Base-by-base conservation (phyloP, 2,888 invertebrate genomes). In the Ceriagrion tenellum region DNA sequence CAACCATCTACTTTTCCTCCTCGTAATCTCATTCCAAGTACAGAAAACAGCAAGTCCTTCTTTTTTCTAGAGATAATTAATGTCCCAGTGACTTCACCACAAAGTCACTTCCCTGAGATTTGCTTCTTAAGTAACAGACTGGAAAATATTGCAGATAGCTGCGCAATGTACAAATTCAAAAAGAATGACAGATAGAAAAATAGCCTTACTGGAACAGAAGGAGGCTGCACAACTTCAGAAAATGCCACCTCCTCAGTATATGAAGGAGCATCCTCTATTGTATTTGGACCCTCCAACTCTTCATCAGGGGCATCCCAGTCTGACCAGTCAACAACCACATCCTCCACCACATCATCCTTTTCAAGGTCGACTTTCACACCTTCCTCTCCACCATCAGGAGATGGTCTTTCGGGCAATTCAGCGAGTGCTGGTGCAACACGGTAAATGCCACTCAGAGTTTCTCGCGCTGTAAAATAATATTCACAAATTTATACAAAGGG, bases 341-440 rank as follows among this genome's bases (percentile, higher is more conserved):
- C 98, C 95, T 97, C 98, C 56, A 97, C 97, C 8, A 96, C 96
- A 12, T 95, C 96, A 96, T 96, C 96, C 96, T 96, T 96, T 95
- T 96, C 96, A 55, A 96, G 97, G 91, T 97, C 96, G 96, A 96
- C 96, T 95, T 96, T 97, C 95, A 96, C 97, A 96, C 98, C 97
- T 96, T 98, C 98, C 97, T 99, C 99, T 12, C 98, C 98, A 6
- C 99, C 99, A 96, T 99, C 98, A 0, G 99, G 99, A 63, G 98
- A 98, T 23, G 98, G 98, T 95, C 98, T 97, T 97, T 98, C 98
- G 55, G 98, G 98, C 96, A 98, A 97, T 95, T 97, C 96, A 95
- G 97, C 95, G 40, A 95, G 55, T 13, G 95, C 95, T 40, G 95
- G 90, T 23, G 59, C 55, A 88, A 40, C 88, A 88, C 81, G 56